Base-by-base conservation (phyloP, 2,797 vertebrate genomes). In the Dipus sagitta region DNA sequence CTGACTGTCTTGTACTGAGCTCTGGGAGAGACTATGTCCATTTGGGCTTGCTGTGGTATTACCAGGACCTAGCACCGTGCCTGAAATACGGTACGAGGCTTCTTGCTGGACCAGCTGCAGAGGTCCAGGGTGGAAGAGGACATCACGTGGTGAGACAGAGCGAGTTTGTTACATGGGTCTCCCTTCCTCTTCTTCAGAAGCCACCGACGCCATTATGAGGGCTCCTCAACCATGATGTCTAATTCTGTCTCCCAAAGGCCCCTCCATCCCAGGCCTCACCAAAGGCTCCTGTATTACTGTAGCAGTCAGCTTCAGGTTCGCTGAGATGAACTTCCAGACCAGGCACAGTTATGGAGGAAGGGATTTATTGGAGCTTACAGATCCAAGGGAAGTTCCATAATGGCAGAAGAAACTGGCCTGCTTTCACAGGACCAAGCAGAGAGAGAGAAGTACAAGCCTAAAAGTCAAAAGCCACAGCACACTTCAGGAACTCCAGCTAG, bases 231-330 rank as follows among this genome's bases (percentile, higher is more conserved):
- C 65, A 42, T 15, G 76, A 81, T 18, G 7, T 30, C 65, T 38
- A 24, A 84, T 26, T 65, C 38, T 23, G 13, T 24, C 9, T 70
- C 52, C 62, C 5, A 26, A 34, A 8, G 58, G 17, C 4, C 17
- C 1, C 4, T 2, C 2, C 14, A 42, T 9, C 15, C 32, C 6
- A 11, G 13, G 12, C 4, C n/a, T 42, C 14, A 24, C 34, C n/a
- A 6, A 75, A 47, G 32, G 18, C 24, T 84, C 62, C 15, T 9
- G 0, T 26, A 14, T 58, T 14, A 58, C 13, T 58, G 3, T n/a
- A n/a, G n/a, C n/a, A n/a, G n/a, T n/a, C n/a, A n/a, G n/a, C n/a
- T n/a, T n/a, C n/a, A n/a, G n/a, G n/a, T n/a, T n/a, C n/a, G n/a
- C n/a, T n/a, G n/a, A n/a, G n/a, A n/a, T n/a, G n/a, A n/a, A n/a